Conservation (phyloP, 1,140 invertebrate genomes). For the Temnothorax curvispinosus region DNA sequence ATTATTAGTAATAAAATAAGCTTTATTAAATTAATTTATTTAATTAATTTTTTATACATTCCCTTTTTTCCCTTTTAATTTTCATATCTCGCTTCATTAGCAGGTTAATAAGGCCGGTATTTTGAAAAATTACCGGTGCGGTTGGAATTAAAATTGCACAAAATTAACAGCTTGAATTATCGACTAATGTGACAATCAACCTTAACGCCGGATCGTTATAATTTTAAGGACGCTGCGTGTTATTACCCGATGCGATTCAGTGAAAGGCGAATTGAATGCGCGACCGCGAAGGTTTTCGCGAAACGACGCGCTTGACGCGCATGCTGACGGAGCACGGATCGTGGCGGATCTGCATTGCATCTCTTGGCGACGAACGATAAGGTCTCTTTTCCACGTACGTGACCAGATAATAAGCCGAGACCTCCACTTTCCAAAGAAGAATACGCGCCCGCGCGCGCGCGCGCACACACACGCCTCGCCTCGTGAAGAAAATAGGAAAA, state of each 20-base stretch:
- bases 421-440: constrained; percentile 74
- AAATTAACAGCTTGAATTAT: background rate
- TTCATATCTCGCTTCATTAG: too few species aligned
- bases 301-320: constrained; percentile 30
- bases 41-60: background rate
- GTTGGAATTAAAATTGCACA: background rate
- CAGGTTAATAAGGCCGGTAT: background rate
- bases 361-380: constrained; percentile 58
- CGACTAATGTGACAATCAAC: background rate
- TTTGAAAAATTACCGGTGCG: background rate
- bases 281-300: constrained; percentile 48
- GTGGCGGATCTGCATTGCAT: constrained; percentile 46
- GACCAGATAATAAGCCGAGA: constrained; percentile 62
- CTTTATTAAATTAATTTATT: background rate
- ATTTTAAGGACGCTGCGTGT: constrained; percentile 11
- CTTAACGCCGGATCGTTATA: background rate
- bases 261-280: constrained; percentile 48
- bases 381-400: constrained; percentile 65
- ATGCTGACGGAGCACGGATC: constrained; percentile 47
- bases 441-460: constrained; percentile 41
- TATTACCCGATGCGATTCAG: constrained; percentile 9
- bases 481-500: constrained; percentile 24
- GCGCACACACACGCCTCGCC: constrained; percentile 22
- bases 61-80: background rate
- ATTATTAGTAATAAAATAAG: background rate